Evolutionary conservation across 1,140 invertebrate species (phyloP).

Genomic region (Drosophila novamexicana): DNA sequence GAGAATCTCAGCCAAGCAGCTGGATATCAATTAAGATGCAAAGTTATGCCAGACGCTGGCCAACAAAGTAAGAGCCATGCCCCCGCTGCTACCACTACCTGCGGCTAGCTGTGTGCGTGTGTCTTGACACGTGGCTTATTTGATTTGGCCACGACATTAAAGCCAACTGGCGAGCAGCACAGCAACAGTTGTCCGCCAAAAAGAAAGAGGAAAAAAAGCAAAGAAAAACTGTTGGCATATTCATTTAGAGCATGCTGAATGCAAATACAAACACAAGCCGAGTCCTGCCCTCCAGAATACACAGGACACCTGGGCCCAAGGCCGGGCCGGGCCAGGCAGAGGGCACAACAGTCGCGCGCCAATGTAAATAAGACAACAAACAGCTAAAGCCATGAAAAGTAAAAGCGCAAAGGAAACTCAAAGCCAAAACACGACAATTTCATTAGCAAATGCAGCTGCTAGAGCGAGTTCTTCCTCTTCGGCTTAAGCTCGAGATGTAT

Average conservation of each 20-base stretch:
- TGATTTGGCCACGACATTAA: not conserved
- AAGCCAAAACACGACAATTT: conserved; percentile 45
- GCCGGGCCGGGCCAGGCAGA: not conserved
- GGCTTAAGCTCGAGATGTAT: not conserved
- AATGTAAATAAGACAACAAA: conserved; percentile 22
- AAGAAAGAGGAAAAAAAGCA: not conserved
- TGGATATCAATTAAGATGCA: conserved; percentile 50
- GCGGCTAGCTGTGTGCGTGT: conserved; percentile 7
- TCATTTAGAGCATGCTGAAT: conserved; percentile 27
- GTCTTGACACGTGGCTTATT: conserved; percentile 24
- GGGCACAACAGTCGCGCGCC: conserved; percentile 1
- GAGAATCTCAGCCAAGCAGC: conserved; percentile 18
- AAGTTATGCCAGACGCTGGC: conserved; percentile 28
- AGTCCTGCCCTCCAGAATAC: not conserved
- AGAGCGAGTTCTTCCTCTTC: not conserved
- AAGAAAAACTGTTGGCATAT: conserved; percentile 18
- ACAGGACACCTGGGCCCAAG: conserved; percentile 34
- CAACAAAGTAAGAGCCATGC: conserved; percentile 7
- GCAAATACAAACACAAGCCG: conserved; percentile 17
- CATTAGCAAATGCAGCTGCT: conserved; percentile 31
- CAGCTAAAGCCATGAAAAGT: conserved; percentile 16
- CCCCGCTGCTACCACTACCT: not conserved
- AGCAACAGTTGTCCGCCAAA: conserved; percentile 38
- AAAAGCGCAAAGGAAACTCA: conserved; percentile 10
- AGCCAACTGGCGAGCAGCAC: conserved; percentile 1